These are phyloP conservation scores for Heliconius aoede DNA, from an alignment of 2,888 invertebrate species.

Conservation along the genomic window DNA sequence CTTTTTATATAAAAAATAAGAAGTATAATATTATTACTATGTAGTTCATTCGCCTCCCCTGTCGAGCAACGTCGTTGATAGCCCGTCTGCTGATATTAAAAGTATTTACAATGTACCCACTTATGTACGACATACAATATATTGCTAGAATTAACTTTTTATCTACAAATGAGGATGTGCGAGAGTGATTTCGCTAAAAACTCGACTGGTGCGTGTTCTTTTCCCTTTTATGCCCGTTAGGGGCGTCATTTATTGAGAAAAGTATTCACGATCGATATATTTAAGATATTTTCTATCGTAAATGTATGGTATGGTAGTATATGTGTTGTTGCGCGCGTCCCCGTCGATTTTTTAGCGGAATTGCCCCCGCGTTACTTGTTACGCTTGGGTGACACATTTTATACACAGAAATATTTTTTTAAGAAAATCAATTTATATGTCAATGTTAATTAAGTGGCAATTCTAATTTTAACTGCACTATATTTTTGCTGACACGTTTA, in stretches of 20 bases:
- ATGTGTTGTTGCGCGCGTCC: constrained; percentile 38
- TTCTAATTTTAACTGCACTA: constrained; percentile 81
- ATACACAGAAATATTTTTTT: constrained; percentile 83
- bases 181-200: constrained; percentile 63
- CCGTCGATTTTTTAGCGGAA: constrained; percentile 58
- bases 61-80: constrained; percentile 74
- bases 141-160: constrained; percentile 77
- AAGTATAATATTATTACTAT: constrained; percentile 70
- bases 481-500: constrained; percentile 83
- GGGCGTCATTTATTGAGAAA: constrained; percentile 38
- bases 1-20: constrained; percentile 70
- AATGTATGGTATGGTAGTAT: constrained; percentile 19
- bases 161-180: constrained; percentile 74
- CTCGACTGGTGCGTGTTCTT: constrained; percentile 35
- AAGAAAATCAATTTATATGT: constrained; percentile 79
- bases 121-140: constrained; percentile 75
- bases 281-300: constrained; percentile 36
- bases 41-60: constrained; percentile 65
- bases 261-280: constrained; percentile 30
- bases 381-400: constrained; percentile 80
- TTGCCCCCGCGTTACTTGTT: constrained; percentile 69
- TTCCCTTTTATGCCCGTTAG: constrained; percentile 30
- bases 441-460: constrained; percentile 81
- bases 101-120: constrained; percentile 79
- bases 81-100: constrained; percentile 75